Evolutionary conservation across 1,140 invertebrate species (phyloP).

Genomic region (Cotesia vestalis): DNA sequence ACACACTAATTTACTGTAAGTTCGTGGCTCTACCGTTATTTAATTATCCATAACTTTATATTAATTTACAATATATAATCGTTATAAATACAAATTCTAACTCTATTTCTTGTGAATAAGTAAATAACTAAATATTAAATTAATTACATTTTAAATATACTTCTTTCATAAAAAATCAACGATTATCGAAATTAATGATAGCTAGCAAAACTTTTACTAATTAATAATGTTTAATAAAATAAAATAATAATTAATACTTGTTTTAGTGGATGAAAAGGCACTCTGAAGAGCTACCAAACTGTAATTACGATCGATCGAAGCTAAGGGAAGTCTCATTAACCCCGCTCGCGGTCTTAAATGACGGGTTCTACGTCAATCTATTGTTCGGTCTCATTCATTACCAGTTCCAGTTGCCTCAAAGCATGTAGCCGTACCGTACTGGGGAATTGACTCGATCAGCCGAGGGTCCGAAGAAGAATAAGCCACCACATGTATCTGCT

Average conservation of each 20-base stretch:
- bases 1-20: neutral
- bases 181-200: too few relatives aligned
- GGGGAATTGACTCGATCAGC: constrained; percentile 28
- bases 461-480: constrained; percentile 13
- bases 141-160: too few relatives aligned
- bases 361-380: constrained; percentile 38
- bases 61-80: neutral
- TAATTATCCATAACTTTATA: neutral
- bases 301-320: constrained; percentile 52
- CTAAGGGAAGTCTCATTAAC: constrained; percentile 52
- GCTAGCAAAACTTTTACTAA: too few relatives aligned
- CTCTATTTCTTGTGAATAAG: too few relatives aligned
- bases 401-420: constrained; percentile 23
- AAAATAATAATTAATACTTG: too few relatives aligned
- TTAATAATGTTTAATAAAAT: too few relatives aligned
- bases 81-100: too few relatives aligned
- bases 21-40: too few relatives aligned
- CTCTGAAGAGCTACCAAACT: neutral
- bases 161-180: too few relatives aligned
- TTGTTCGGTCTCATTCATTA: constrained; percentile 58
- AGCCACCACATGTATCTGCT: constrained; percentile 11
- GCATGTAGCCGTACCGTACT: neutral
- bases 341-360: constrained; percentile 37
- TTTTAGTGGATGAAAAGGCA: too few relatives aligned
- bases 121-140: too few relatives aligned